These are phyloP conservation scores for Chelmon rostratus DNA, from an alignment of 2,797 vertebrate genomes.

Conservation along the genomic window DNA sequence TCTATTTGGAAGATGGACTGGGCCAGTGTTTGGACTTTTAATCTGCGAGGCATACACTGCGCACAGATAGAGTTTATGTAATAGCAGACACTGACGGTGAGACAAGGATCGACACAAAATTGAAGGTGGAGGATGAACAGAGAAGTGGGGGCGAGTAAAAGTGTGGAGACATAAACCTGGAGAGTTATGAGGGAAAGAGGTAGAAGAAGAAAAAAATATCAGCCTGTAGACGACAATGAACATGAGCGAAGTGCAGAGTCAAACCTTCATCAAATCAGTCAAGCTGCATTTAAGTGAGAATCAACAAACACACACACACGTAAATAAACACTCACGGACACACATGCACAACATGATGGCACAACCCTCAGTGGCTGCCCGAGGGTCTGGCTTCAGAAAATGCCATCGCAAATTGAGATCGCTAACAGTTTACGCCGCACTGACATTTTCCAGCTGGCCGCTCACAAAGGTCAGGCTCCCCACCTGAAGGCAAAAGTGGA, in stretches of 20 bases:
- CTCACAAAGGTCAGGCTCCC: constrained; percentile 78
- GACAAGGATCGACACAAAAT: neutral
- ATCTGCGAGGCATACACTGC: constrained; percentile 5
- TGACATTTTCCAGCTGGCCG: constrained; percentile 83
- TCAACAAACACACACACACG: constrained; percentile 9
- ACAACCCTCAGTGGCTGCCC: constrained; percentile 35
- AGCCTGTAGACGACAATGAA: neutral
- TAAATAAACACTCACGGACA: constrained; percentile 41
- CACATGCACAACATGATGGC: constrained; percentile 11
- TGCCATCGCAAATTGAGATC: constrained; percentile 82
- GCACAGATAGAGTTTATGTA: constrained; percentile 19
- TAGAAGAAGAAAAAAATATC: no score
- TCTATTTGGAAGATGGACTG: constrained; percentile 33
- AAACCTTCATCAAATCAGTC: constrained; percentile 22
- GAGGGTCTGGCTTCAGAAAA: constrained; percentile 74
- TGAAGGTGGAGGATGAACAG: neutral
- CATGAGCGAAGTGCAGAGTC: neutral
- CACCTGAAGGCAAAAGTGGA: constrained; percentile 70
- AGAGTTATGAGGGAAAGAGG: neutral
- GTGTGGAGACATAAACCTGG: no score
- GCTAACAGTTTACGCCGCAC: constrained; percentile 74
- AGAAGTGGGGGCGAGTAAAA: neutral
- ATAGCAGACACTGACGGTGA: neutral
- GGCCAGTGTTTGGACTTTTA: constrained; percentile 27
- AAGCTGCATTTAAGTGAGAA: constrained; percentile 40